Base-by-base conservation (phyloP, 1,140 invertebrate genomes). In the Philopotamus ludificatus region DNA sequence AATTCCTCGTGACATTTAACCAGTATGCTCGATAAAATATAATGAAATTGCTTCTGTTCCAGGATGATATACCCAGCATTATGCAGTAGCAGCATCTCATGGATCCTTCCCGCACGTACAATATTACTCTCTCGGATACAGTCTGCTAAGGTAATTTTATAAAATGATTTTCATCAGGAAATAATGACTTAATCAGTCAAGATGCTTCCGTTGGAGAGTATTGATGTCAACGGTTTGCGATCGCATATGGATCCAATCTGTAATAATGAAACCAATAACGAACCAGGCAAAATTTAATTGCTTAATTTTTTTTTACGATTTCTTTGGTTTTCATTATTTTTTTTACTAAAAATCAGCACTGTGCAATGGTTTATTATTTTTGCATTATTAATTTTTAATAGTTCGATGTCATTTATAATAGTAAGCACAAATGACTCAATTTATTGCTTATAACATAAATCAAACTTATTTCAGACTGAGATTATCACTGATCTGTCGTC, bases 231-330 rank as follows among this genome's bases (percentile, higher is more conserved):
- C n/a, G n/a, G n/a, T n/a, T n/a, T n/a, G n/a, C n/a, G n/a, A n/a
- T n/a, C n/a, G n/a, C n/a, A n/a, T n/a, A n/a, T n/a, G n/a, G n/a
- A n/a, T n/a, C n/a, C n/a, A n/a, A n/a, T n/a, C n/a, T n/a, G n/a
- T n/a, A n/a, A n/a, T n/a, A n/a, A n/a, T n/a, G n/a, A n/a, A n/a
- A n/a, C n/a, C n/a, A n/a, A n/a, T n/a, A n/a, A n/a, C n/a, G n/a
- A n/a, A n/a, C n/a, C n/a, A 86, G 87, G 16, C 92, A 92, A 0
- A 95, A 92, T 47, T 87, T 95, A 21, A 93, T 93, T n/a, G 93
- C 93, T 0, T 91, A 1, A 86, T 86, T 0, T 86, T 89, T 0
- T 90, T 88, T 2, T 82, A 87, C 59, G 88, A 90, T 75, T 60
- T 74, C 0, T 76, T 77, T 28, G 87, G 82, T 1, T 90, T 86